These are phyloP conservation scores for Coecobrya sp. DNA, from an alignment of 2,888 invertebrate species.

Conservation along the genomic window DNA sequence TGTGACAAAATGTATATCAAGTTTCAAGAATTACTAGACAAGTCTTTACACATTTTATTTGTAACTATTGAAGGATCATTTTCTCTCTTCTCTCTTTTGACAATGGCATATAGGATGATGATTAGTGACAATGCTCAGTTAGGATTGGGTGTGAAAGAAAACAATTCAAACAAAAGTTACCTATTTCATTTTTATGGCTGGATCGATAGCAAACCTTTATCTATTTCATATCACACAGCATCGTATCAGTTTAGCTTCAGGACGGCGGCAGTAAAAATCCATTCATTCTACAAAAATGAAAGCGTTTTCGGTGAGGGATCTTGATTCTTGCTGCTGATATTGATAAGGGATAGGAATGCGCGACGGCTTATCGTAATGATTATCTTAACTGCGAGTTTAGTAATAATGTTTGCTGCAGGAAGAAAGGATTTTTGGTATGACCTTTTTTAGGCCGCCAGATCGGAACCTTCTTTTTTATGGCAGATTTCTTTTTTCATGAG, in stretches of 20 bases:
- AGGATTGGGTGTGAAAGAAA: slow-evolving; percentile 32
- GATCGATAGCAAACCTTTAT: slow-evolving; percentile 31
- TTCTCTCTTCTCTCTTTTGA: not conserved
- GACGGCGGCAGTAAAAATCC: not conserved
- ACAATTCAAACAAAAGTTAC: not conserved
- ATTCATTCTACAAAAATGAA: slow-evolving; percentile 15
- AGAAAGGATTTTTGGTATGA: slow-evolving; percentile 29
- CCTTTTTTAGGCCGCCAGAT: slow-evolving; percentile 42
- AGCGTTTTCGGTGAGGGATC: not conserved
- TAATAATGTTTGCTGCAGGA: slow-evolving; percentile 49
- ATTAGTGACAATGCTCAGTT: slow-evolving; percentile 14
- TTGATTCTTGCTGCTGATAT: not conserved
- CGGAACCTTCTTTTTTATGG: slow-evolving; percentile 42
- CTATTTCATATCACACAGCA: not conserved
- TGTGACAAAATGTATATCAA: slow-evolving; percentile 5
- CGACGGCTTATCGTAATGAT: not conserved
- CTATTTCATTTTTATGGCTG: slow-evolving; percentile 42
- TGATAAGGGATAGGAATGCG: not conserved
- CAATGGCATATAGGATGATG: not conserved
- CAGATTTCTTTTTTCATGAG: slow-evolving; percentile 52
- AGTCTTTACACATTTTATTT: not conserved
- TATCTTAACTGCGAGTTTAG: slow-evolving; percentile 25
- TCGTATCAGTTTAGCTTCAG: not conserved
- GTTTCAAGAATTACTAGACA: not conserved
- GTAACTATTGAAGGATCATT: not conserved